Evolutionary conservation across 2,888 invertebrate genomes (phyloP), one percentile per base, ranked within the genome.

Genomic region (Creontiades dilutus): DNA sequence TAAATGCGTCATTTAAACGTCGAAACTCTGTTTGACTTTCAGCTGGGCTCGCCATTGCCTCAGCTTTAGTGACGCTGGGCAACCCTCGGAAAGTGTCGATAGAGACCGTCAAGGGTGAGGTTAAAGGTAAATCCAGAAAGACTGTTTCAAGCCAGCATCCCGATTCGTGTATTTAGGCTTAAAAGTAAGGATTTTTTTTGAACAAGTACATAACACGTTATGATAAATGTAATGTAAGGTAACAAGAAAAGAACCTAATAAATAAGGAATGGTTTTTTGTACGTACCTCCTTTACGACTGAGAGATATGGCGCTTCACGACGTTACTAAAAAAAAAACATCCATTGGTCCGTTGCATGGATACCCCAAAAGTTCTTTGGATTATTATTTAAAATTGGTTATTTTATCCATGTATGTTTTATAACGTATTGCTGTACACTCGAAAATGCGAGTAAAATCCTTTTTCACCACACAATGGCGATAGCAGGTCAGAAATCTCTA

Each of bases 21-120:
- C 37, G 7, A 37, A 4, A 37, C 7, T 37, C 13, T 2, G 3
- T 52, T 52, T 52, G 13, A 16, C 11, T 92, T 88, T n/a, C 91
- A 91, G 95, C 96, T 91, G 98, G 97, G 90, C 94, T 98, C 92
- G 97, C 97, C 75, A 97, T 98, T 90, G 98, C 97, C 91, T 98
- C 97, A 92, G 97, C 98, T 92, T 95, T 98, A 92, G 98, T 98
- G 92, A 97, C 98, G 91, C 94, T 98, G 90, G 98, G 98, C 48
- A 97, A 97, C 94, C 96, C 96, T 75, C 94, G 96, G 92, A 95
- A 96, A 93, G 95, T 96, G 92, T 96, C 96, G 92, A 94, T 96
- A 92, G 96, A 96, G 92, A 94, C 94, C 89, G 82, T 89, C 89
- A 89, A 89, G 52, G 89, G 81, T 55, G 89, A 89, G 12, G 86